phyloP scores from a whole-genome alignment of 1,140 invertebrate species.

The Mya arenaria region DNA sequence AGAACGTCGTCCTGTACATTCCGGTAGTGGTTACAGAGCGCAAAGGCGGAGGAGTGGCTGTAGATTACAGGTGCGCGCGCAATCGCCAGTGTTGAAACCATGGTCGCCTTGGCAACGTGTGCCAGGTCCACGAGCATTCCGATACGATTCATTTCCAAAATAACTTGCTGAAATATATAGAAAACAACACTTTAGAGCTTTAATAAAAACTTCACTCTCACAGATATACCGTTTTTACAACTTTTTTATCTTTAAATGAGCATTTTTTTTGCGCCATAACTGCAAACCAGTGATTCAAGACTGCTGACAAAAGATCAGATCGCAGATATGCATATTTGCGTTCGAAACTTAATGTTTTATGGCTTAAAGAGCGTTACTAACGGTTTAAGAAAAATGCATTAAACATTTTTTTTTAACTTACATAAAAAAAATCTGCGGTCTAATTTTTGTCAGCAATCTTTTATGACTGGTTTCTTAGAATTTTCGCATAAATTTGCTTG shows the following conservation, averaged over 20 bases:
- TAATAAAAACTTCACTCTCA: neutral
- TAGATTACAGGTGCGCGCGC: slow-evolving; percentile 93
- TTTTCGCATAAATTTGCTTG: too few species aligned
- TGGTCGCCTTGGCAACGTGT: slow-evolving; percentile 92
- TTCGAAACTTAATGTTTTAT: neutral
- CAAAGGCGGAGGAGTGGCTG: slow-evolving; percentile 92
- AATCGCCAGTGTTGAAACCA: slow-evolving; percentile 90
- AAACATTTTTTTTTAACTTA: too few species aligned
- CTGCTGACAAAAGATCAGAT: neutral
- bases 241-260: neutral
- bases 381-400: too few species aligned
- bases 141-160: slow-evolving; percentile 86
- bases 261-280: too few species aligned
- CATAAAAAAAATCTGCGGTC: too few species aligned
- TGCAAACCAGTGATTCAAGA: neutral
- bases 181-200: neutral
- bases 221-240: neutral
- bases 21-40: slow-evolving; percentile 91
- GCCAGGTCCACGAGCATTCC: slow-evolving; percentile 94
- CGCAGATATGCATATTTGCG: neutral
- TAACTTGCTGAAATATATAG: slow-evolving; percentile 75
- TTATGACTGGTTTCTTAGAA: too few species aligned
- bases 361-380: too few species aligned
- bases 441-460: too few species aligned
- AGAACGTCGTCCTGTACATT: slow-evolving; percentile 93